Conservation (phyloP, 2,797 vertebrate species). For the Diplodus puntazzo region DNA sequence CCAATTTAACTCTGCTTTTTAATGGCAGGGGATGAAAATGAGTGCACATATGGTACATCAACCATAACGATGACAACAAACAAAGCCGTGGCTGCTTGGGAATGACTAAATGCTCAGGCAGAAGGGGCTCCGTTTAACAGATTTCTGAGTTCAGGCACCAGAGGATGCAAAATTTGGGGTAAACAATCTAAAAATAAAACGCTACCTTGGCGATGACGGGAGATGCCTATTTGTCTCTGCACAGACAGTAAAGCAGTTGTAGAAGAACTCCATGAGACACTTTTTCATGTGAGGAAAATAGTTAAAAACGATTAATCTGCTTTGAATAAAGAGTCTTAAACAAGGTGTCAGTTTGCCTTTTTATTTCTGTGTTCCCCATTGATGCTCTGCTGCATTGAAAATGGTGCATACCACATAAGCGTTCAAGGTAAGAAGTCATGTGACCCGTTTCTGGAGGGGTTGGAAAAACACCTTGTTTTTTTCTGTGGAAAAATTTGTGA, state of each 20-base stretch:
- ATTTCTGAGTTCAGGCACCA: constrained; percentile 29
- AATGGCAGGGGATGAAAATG: constrained; percentile 33
- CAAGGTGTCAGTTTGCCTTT: neutral
- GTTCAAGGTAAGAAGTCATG: constrained; percentile 15
- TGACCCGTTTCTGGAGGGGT: constrained; percentile 28
- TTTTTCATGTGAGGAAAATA: neutral
- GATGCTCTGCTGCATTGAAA: constrained; percentile 10
- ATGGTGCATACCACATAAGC: neutral
- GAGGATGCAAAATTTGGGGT: constrained; percentile 45
- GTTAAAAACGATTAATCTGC: neutral
- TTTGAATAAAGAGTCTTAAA: neutral
- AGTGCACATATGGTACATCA: constrained; percentile 60
- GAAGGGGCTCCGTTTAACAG: constrained; percentile 32
- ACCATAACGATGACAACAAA: constrained; percentile 49
- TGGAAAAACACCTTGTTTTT: constrained; percentile 16
- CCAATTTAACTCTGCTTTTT: constrained; percentile 32
- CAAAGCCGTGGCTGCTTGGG: constrained; percentile 30
- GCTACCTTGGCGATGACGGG: neutral
- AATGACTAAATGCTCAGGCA: constrained; percentile 36
- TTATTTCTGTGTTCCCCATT: neutral
- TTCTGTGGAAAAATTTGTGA: constrained; percentile 30
- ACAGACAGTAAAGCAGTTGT: neutral
- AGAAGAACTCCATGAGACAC: neutral
- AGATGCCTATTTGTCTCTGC: constrained; percentile 12
- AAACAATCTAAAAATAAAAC: constrained; percentile 62